Percentiles rank a stretch among this genome's conserved stretches.
phyloP scores from a whole-genome alignment of 2,797 vertebrate genomes.

The Forpus xanthops region DNA sequence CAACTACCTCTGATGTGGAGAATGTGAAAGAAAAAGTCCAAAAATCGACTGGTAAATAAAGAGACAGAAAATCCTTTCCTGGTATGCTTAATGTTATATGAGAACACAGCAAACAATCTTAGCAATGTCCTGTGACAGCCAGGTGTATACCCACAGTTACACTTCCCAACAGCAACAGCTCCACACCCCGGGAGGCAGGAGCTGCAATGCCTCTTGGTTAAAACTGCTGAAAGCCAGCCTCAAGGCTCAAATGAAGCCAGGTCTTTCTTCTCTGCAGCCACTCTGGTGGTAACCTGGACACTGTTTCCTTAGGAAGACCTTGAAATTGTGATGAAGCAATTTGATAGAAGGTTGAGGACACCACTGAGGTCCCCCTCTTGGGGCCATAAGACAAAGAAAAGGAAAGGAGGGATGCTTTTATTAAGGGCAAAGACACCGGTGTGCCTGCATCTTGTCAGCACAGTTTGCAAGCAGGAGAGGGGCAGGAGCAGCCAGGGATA shows the following conservation, averaged over 20 bases:
- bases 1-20: neutral
- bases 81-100: neutral
- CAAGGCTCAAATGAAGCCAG: neutral
- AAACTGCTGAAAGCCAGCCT: neutral
- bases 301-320: neutral
- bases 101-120: neutral
- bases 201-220: neutral
- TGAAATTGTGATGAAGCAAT: neutral
- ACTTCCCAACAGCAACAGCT: neutral
- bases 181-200: neutral
- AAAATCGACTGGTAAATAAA: neutral
- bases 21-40: neutral
- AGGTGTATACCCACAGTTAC: neutral
- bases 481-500: neutral
- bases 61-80: neutral
- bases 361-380: neutral
- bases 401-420: neutral
- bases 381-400: neutral
- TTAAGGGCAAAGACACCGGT: neutral
- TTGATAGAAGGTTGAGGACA: neutral
- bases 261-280: neutral
- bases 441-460: neutral
- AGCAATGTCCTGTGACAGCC: neutral
- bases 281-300: neutral
- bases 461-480: neutral